Conservation (phyloP, 2,888 invertebrate genomes). For the Scaptomyza cyrtandrae region DNA sequence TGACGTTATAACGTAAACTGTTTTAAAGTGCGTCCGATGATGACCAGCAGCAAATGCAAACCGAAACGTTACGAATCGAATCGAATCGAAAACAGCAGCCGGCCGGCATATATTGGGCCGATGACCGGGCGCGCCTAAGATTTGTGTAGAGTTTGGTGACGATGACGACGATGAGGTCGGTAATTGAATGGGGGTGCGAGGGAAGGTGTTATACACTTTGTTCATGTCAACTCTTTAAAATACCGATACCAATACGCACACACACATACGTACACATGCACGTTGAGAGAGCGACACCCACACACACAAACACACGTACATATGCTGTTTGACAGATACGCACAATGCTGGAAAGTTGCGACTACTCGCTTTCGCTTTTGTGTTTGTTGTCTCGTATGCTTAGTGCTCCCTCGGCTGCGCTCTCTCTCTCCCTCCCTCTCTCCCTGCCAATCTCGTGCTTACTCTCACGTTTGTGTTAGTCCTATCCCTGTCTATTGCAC, state of each 20-base stretch:
- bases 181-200: conserved; percentile 1
- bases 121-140: conserved; percentile 69
- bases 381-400: conserved; percentile 66
- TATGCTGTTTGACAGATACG: conserved; percentile 37
- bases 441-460: conserved; percentile 26
- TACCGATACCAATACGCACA: conserved; percentile 45
- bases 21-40: conserved; percentile 73
- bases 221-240: conserved; percentile 66
- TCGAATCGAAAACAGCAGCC: background rate
- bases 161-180: conserved; percentile 44
- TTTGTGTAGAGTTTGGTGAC: conserved; percentile 75
- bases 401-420: conserved; percentile 44
- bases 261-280: conserved; percentile 8
- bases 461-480: conserved; percentile 2
- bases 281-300: conserved; percentile 13
- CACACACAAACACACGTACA: conserved; percentile 13
- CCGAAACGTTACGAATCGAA: conserved; percentile 21
- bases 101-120: conserved; percentile 38
- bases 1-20: conserved; percentile 75
- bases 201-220: conserved; percentile 48
- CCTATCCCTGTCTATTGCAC: conserved; percentile 21
- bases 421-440: conserved; percentile 39
- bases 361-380: conserved; percentile 77
- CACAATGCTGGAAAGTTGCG: conserved; percentile 41
- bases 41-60: conserved; percentile 29